Conservation (phyloP, 1,140 invertebrate species). For the Pemphigus obesinymphae region DNA sequence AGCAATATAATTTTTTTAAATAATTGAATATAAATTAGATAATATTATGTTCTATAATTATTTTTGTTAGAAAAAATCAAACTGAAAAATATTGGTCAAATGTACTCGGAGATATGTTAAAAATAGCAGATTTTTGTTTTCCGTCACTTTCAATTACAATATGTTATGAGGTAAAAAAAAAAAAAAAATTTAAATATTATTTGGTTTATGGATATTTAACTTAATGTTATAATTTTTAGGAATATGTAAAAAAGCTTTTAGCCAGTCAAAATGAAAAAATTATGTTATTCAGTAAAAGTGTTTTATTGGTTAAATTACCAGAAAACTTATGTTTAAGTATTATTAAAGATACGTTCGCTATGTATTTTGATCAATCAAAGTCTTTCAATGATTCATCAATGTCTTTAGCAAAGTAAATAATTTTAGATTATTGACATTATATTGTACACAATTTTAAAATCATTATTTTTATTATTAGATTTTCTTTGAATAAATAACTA, state of each 20-base stretch:
- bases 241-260: not conserved
- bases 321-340: not conserved
- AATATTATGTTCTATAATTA: not conserved
- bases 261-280: constrained; percentile 13
- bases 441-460: not conserved
- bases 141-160: constrained; percentile 10
- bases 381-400: constrained; percentile 26
- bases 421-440: not conserved
- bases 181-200: not conserved
- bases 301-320: constrained; percentile 7
- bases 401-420: constrained; percentile 21
- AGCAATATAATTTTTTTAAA: not conserved
- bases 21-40: not conserved
- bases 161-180: constrained; percentile 20
- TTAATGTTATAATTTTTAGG: not conserved
- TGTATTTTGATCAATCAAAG: constrained; percentile 31
- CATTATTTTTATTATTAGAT: not conserved
- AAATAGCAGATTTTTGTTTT: constrained; percentile 27
- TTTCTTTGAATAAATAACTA: not conserved
- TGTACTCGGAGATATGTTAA: constrained; percentile 24
- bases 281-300: constrained; percentile 15
- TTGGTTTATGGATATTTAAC: not conserved
- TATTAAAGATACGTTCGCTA: constrained; percentile 12
- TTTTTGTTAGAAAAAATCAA: constrained; percentile 21
- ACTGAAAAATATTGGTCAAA: constrained; percentile 27